Evolutionary conservation across 2,113 vertebrate species (phyloP), one percentile per base, ranked within the genome.

Genomic region (Thalassarche chlororhynchos): DNA sequence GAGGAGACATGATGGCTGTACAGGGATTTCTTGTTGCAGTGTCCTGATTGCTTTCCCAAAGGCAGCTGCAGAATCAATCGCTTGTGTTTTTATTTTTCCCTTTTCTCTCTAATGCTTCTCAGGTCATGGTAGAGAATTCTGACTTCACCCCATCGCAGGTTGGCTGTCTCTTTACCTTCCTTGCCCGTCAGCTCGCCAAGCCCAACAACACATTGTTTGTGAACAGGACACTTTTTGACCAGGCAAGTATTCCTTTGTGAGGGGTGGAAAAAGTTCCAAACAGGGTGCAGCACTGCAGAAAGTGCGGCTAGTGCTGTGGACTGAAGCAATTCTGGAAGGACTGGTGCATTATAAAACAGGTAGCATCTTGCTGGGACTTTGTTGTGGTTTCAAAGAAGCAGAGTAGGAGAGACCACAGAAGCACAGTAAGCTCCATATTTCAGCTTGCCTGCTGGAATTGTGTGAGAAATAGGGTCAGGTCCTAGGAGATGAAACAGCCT

Each of bases 61-160:
- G 79, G 25, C 87, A 76, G 62, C 57, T 90, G 38, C 55, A 25
- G 91, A 68, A 78, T 75, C 70, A 68, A 2, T 92, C 42, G 47
- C 36, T 74, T 61, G 15, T 10, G 29, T 1, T 44, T 81, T 91
- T 89, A 26, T 94, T 92, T 95, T 74, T 24, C 17, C 44, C 29
- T 66, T 83, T 38, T 58, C 71, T 92, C 51, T 28, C 40, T 62
- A 13, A 92, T 44, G 31, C 51, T 75, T 42, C 61, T 57, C 90
- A 99, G 99, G 99, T 99, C 28, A 99, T 99, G 99, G 99, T 99
- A 96, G 99, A 99, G 97, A 99, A 99, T 96, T 99, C 99, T 14
- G 99, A 99, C 97, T 99, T 99, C 79, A 99, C 99, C 49, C 99
- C 99, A 0, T 99, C 99, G 11, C 99, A 99, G 97, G 99, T 99